phyloP scores from a whole-genome alignment of 2,113 vertebrate species.

The Passer montanus region DNA sequence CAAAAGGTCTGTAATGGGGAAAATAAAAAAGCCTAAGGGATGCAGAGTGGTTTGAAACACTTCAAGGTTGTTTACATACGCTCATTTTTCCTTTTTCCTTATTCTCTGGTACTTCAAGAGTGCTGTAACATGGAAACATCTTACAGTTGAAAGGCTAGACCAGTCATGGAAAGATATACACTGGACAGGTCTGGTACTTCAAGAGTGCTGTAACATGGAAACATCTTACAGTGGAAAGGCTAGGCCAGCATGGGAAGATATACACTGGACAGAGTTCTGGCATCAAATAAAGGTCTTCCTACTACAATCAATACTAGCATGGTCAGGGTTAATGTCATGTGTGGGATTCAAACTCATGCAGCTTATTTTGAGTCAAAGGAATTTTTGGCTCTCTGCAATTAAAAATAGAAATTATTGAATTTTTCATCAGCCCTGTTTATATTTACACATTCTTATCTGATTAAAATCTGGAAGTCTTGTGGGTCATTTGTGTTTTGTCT shows the following conservation, averaged over 20 bases:
- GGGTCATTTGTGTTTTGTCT: neutral
- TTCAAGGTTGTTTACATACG: neutral
- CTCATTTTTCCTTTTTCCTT: neutral
- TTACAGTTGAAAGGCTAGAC: neutral
- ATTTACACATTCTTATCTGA: neutral
- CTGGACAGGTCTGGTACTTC: neutral
- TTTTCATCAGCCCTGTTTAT: neutral
- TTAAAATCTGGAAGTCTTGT: neutral
- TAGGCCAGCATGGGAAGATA: neutral
- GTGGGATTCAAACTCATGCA: neutral
- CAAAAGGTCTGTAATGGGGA: neutral
- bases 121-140: neutral
- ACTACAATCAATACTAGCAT: neutral
- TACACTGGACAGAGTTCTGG: neutral
- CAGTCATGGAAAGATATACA: neutral
- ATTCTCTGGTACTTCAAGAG: neutral
- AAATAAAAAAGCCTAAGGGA: neutral
- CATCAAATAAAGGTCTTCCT: neutral
- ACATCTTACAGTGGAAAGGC: neutral
- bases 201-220: neutral
- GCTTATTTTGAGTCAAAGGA: neutral
- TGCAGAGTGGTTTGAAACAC: neutral
- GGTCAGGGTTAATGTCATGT: neutral
- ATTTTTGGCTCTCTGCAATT: neutral
- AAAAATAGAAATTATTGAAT: neutral